Evolutionary conservation across 2,797 vertebrate genomes (phyloP), one percentile per base, ranked within the genome.

Genomic region (Artibeus jamaicensis): DNA sequence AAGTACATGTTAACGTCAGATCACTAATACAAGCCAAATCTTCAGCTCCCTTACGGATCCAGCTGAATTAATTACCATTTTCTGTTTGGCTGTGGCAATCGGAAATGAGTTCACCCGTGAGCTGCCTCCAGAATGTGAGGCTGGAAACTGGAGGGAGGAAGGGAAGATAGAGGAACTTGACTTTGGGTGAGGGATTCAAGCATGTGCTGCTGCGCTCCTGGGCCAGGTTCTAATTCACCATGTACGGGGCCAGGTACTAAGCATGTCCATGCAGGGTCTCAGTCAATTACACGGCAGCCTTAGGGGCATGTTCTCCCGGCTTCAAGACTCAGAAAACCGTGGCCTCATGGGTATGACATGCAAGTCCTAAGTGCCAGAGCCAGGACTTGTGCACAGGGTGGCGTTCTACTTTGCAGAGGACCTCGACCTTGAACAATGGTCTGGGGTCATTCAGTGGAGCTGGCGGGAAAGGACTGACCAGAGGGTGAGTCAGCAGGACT

Each of bases 1-100:
- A 98, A 97, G 92, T 95, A 73, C 71, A 15, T 77, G 81, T 97
- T 93, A 85, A 94, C 89, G 68, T 83, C 95, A 97, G 96, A 89
- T 97, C 91, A 88, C 92, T 74, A 73, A 34, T 74, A 55, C 59
- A 67, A 73, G 0, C 59, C 67, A 82, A 83, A 93, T 76, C 88
- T 89, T 81, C 44, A 26, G 24, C 84, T 71, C 96, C 91, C 68
- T 44, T 82, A 2, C 0, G 0, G 11, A 86, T 77, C 79, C 57
- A 50, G 32, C 92, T 95, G 87, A 82, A 86, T 96, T 94, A 68
- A 74, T 94, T 67, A 29, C 48, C 79, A 21, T 96, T 93, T 96
- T 77, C 84, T 18, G 3, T 70, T 91, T 89, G 95, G 71, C 62
- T 68, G 0, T 62, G 1, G 0, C 34, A 14, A 1, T 86, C 37